These are phyloP conservation scores for Psittacara wagleri DNA, from an alignment of 2,113 vertebrate species.

Conservation along the genomic window DNA sequence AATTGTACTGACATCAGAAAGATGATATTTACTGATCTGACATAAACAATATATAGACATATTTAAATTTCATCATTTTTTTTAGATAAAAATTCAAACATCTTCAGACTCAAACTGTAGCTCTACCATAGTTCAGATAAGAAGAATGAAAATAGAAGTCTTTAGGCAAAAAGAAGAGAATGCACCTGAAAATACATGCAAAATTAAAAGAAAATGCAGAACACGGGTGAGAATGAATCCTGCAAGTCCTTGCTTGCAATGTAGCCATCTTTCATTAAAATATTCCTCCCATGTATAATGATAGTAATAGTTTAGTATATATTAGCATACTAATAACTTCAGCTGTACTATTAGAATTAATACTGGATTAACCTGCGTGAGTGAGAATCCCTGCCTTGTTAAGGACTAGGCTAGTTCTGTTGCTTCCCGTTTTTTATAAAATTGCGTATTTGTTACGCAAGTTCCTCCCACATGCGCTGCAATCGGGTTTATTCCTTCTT, in stretches of 20 bases:
- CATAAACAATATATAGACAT: not conserved
- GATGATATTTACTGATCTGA: slow-evolving; percentile 4
- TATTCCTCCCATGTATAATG: not conserved
- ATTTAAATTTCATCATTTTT: slow-evolving; percentile 32
- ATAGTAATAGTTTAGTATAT: slow-evolving; percentile 22
- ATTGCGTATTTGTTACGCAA: not conserved
- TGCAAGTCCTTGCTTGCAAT: not conserved
- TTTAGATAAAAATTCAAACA: slow-evolving; percentile 41
- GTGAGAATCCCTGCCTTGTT: slow-evolving; percentile 10
- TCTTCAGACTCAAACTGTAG: not conserved
- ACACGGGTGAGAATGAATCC: not conserved
- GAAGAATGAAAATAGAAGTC: not conserved
- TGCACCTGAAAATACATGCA: not conserved
- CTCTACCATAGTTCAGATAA: not conserved
- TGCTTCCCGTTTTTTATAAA: slow-evolving; percentile 3
- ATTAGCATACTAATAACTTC: slow-evolving; percentile 43
- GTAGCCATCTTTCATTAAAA: not conserved
- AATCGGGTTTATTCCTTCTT: not conserved
- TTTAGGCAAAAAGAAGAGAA: not conserved
- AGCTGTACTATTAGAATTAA: slow-evolving; percentile 25
- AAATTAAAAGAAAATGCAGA: not conserved
- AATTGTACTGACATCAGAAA: not conserved
- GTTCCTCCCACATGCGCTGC: not conserved
- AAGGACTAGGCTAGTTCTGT: not conserved
- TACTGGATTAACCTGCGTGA: not conserved